Conservation (phyloP, 1,140 invertebrate species). For the Listronotus oregonensis region DNA sequence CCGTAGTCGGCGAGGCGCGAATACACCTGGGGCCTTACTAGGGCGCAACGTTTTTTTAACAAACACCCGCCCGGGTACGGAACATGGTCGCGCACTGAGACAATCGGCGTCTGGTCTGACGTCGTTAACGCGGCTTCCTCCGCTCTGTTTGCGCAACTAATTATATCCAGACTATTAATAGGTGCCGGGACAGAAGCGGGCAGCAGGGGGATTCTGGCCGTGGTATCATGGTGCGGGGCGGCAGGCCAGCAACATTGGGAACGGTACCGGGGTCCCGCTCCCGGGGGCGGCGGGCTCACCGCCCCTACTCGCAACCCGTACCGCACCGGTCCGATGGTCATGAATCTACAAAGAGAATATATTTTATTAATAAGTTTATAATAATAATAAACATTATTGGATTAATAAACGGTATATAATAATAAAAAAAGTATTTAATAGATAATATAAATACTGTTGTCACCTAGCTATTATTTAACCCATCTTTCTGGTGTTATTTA, state of each 20-base stretch:
- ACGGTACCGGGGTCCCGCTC: slow-evolving; percentile 52
- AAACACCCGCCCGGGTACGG: slow-evolving; percentile 42
- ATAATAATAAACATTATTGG: neutral
- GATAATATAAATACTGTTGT: too few relatives aligned
- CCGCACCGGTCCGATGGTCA: slow-evolving; percentile 64
- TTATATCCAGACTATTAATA: slow-evolving; percentile 57
- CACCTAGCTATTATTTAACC: too few relatives aligned
- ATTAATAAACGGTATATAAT: too few relatives aligned
- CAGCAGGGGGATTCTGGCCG: slow-evolving; percentile 51
- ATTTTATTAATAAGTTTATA: neutral
- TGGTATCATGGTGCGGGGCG: slow-evolving; percentile 47
- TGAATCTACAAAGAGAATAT: slow-evolving; percentile 53
- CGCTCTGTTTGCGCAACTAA: slow-evolving; percentile 56
- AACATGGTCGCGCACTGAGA: slow-evolving; percentile 47
- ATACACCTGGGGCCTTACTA: slow-evolving; percentile 45
- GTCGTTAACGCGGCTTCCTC: slow-evolving; percentile 59
- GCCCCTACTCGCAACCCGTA: slow-evolving; percentile 63
- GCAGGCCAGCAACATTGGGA: slow-evolving; percentile 52
- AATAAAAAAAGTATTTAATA: too few relatives aligned
- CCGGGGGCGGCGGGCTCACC: slow-evolving; percentile 55
- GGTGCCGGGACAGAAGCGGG: slow-evolving; percentile 37
- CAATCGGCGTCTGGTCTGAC: slow-evolving; percentile 50
- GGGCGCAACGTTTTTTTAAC: slow-evolving; percentile 47
- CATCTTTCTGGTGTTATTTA: too few relatives aligned
- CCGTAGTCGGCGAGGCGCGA: slow-evolving; percentile 43